These are phyloP conservation scores for Galago senegalensis DNA, from an alignment of 2,797 vertebrate genomes.

Conservation along the genomic window DNA sequence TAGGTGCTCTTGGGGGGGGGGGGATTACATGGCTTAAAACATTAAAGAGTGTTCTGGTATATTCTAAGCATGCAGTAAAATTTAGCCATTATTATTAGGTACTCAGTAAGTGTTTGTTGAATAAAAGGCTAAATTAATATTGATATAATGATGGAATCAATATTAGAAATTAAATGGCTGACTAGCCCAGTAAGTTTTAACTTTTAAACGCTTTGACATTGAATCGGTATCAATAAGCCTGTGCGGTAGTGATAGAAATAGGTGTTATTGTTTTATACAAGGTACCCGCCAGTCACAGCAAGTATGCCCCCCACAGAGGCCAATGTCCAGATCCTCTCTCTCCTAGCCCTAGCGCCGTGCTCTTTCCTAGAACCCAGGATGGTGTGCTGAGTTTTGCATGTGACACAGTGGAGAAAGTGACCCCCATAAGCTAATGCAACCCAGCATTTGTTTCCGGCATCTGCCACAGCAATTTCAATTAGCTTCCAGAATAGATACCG, in stretches of 20 bases:
- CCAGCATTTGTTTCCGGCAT: conserved; percentile 73
- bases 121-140: no score
- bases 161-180: not conserved
- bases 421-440: conserved; percentile 55
- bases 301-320: not conserved
- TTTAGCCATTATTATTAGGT: not conserved
- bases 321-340: not conserved
- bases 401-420: conserved; percentile 62
- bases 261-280: not conserved
- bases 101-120: not conserved
- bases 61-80: conserved; percentile 40
- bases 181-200: not conserved
- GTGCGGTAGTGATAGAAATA: not conserved
- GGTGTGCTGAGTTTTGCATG: conserved; percentile 7
- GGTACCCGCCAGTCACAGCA: not conserved
- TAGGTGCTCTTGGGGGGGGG: not conserved
- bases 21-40: not conserved
- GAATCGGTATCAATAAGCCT: not conserved
- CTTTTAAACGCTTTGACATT: not conserved
- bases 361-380: conserved; percentile 37
- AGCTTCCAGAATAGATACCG: conserved; percentile 74
- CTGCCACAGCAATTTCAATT: conserved; percentile 79
- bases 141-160: no score
- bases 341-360: not conserved
- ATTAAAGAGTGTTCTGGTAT: not conserved